Evolutionary conservation across 2,797 vertebrate genomes (phyloP).

Genomic region (Coreius guichenoti): DNA sequence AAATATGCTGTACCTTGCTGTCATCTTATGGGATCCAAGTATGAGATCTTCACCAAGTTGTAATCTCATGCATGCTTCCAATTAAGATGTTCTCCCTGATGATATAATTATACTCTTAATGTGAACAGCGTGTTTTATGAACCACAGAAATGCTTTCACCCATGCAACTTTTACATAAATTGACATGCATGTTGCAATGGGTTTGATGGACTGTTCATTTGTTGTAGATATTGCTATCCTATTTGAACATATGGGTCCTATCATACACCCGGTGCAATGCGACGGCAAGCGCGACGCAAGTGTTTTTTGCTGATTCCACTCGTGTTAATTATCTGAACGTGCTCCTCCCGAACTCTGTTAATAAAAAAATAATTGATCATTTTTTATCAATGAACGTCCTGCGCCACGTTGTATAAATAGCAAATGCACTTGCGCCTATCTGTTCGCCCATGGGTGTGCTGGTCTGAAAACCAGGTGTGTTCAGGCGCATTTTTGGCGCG

Average conservation of each 20-base stretch:
- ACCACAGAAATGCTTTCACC: not conserved
- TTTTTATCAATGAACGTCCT: too few relatives aligned
- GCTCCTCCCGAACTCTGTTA: too few relatives aligned
- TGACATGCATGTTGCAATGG: not conserved
- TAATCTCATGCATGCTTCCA: constrained; percentile 9
- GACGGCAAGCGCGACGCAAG: too few relatives aligned
- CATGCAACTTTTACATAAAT: not conserved
- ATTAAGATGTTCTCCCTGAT: constrained; percentile 6
- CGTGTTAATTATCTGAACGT: too few relatives aligned
- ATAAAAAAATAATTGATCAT: too few relatives aligned
- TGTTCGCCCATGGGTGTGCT: too few relatives aligned
- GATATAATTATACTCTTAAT: constrained; percentile 17
- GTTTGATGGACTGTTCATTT: constrained; percentile 9
- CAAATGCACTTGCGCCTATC: too few relatives aligned
- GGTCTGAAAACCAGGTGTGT: too few relatives aligned
- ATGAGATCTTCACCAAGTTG: not conserved
- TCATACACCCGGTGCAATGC: too few relatives aligned
- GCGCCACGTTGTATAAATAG: too few relatives aligned
- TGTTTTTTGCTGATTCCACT: too few relatives aligned
- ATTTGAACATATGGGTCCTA: not conserved
- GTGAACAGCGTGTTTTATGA: not conserved
- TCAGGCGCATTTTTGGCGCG: too few relatives aligned
- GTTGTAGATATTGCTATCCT: not conserved
- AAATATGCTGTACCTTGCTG: not conserved
- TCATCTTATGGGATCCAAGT: not conserved